Evolutionary conservation across 92 coral and sea anemone genomes (phyloP).

Genomic region (Porites cylindrica): DNA sequence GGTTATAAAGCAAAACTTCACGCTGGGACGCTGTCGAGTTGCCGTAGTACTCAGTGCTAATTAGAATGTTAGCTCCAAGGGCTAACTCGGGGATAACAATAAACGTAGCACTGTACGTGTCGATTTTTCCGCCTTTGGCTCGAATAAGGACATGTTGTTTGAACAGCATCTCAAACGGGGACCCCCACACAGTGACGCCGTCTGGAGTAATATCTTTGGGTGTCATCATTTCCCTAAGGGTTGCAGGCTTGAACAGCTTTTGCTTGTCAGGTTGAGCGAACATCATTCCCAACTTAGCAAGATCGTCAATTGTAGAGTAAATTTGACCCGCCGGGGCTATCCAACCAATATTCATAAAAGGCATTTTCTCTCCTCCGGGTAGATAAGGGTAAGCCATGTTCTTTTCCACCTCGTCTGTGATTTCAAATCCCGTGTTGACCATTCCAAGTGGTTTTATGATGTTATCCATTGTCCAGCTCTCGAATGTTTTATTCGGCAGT

Average conservation of each 20-base stretch:
- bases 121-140: slow-evolving; percentile 31
- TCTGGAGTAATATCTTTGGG: slow-evolving; percentile 44
- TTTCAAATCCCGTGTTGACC: slow-evolving; percentile 46
- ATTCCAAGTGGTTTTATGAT: slow-evolving; percentile 45
- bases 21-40: neutral
- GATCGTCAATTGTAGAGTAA: slow-evolving; percentile 45
- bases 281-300: slow-evolving; percentile 54
- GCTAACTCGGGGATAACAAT: slow-evolving; percentile 35
- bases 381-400: slow-evolving; percentile 57
- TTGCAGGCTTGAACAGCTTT: slow-evolving; percentile 37
- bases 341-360: slow-evolving; percentile 48
- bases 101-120: slow-evolving; percentile 21
- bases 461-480: slow-evolving; percentile 33
- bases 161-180: slow-evolving; percentile 46
- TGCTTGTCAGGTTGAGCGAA: slow-evolving; percentile 41
- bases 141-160: slow-evolving; percentile 30
- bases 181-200: slow-evolving; percentile 51
- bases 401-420: slow-evolving; percentile 39
- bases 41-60: neutral
- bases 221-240: slow-evolving; percentile 51
- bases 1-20: neutral
- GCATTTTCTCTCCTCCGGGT: slow-evolving; percentile 18
- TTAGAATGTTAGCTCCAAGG: slow-evolving; percentile 35
- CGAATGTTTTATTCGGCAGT: slow-evolving; percentile 45
- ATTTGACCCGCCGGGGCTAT: slow-evolving; percentile 38